Evolutionary conservation across 2,797 vertebrate genomes (phyloP), one percentile per base, ranked within the genome.

Genomic region (Heterohyrax brucei): DNA sequence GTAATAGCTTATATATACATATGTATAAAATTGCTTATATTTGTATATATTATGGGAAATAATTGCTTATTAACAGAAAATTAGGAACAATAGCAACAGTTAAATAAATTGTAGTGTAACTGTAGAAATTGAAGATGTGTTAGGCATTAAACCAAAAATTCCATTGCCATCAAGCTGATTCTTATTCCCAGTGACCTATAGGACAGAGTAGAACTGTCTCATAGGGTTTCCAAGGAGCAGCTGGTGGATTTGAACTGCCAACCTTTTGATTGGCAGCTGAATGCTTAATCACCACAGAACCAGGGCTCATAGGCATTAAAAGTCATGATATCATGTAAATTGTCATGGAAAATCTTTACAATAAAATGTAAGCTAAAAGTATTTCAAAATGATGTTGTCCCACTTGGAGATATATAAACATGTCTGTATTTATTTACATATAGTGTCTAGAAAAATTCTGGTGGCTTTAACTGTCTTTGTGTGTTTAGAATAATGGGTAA

Each of bases 321-420:
- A 68, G 48, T 77, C 22, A 89, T 30, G 39, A 68, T 39, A 61
- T 89, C 39, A 46, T 66, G 21, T 56, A 33, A 56, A 82, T 68
- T 77, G 10, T 89, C 61, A 30, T 68, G 50, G 62, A 84, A 91
- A 56, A 77, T 13, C 61, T n/a, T 68, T 77, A 66, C 44, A 19
- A 59, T 85, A 85, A 92, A 77, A 77, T 46, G 44, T 46, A 85
- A 83, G 59, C 77, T 18, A 39, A 77, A 93, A 89, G 56, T 50
- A 93, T 18, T 56, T 66, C 24, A 56, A 83, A 89, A 77, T 76
- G 48, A 21, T 81, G 22, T 87, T 59, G 48, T 82, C 16, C 33
- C 33, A 61, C 48, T 59, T 30, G 18, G 75, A 76, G 56, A 75
- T n/a, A 75, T 9, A n/a, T 7, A 44, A 39, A 76, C 39, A 24